Evolutionary conservation across 2,797 vertebrate species (phyloP), one percentile per base, ranked within the genome.

Genomic region (Glossophaga mutica): DNA sequence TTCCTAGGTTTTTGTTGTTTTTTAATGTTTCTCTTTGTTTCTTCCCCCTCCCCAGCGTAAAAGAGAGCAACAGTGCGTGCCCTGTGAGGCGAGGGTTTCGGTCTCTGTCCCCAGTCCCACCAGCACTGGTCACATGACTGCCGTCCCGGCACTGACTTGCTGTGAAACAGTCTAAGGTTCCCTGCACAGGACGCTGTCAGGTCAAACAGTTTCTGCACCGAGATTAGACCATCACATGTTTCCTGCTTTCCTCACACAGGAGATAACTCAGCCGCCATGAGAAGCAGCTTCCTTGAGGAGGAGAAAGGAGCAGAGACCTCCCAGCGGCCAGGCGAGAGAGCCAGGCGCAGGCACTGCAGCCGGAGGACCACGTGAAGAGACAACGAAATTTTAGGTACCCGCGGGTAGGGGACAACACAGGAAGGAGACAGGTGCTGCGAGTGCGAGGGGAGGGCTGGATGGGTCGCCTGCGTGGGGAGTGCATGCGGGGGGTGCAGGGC

Each of bases 11-110:
- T 37, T 52, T 50, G 21, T 73, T 73, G 44, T 65, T 90, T 42
- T 83, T 76, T 22, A 26, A 18, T n/a, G 18, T 89, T 81, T 29
- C n/a, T 32, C 22, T 85, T 16, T 46, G 19, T 26, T n/a, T 55
- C 12, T 68, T 94, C 91, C 19, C 71, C 71, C 83, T 55, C 65
- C 87, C 96, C 93, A 57, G 39, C 22, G 74, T 87, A 94, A 83
- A 59, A 52, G 86, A 73, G 32, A 65, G 26, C 12, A 67, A 67
- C 65, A 16, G 15, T 22, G 2, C 16, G 19, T 34, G 79, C 71
- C 94, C 86, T 34, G 1, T 78, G 73, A 83, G 50, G 83, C 87
- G 93, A 52, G 77, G 21, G 6, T 77, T 18, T 97, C 92, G 91
- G 42, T 15, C 32, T 22, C 50, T 59, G 50, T 46, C 6, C 32